A percentile compares a stretch with the other conserved stretches of the same genome.
Evolutionary conservation across 2,888 invertebrate genomes (phyloP).

Genomic region (Drosophila fulvimacula): DNA sequence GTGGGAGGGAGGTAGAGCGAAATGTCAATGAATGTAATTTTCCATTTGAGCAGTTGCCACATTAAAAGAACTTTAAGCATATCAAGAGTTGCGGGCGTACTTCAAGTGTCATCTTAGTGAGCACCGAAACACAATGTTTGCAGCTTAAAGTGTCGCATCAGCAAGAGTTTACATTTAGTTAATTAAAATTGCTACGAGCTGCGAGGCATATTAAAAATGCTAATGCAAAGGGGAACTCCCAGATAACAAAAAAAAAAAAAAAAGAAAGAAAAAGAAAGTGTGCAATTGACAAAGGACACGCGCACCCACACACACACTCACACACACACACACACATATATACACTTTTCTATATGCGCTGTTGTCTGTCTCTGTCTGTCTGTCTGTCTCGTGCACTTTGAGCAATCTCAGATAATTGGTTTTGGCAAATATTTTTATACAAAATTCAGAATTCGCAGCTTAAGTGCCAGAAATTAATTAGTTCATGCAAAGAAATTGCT

Average conservation of each 20-base stretch:
- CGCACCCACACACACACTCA: not conserved
- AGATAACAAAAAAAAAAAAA: constrained; percentile 13
- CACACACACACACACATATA: not conserved
- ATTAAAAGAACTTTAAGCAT: constrained; percentile 6
- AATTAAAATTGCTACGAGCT: constrained; percentile 61
- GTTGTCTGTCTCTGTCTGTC: not conserved
- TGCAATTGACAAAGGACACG: constrained; percentile 28
- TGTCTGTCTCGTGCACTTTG: constrained; percentile 3
- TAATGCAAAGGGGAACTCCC: constrained; percentile 14
- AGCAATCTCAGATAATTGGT: constrained; percentile 59
- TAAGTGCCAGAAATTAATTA: constrained; percentile 62
- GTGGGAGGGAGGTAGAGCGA: not conserved
- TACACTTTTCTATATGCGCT: constrained; percentile 11
- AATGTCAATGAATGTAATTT: constrained; percentile 44
- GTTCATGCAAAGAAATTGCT: constrained; percentile 13
- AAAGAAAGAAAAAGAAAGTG: constrained; percentile 28
- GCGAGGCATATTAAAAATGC: constrained; percentile 28
- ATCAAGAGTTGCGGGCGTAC: constrained; percentile 15
- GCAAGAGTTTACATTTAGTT: constrained; percentile 67
- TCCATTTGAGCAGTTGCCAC: constrained; percentile 37
- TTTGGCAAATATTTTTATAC: constrained; percentile 54
- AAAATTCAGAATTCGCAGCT: constrained; percentile 29
- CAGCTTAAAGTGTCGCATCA: constrained; percentile 47
- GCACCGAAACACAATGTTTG: constrained; percentile 26
- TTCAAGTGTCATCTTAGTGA: constrained; percentile 24